Conservation (phyloP, 2,797 vertebrate genomes). For the Argyrosomus regius region DNA sequence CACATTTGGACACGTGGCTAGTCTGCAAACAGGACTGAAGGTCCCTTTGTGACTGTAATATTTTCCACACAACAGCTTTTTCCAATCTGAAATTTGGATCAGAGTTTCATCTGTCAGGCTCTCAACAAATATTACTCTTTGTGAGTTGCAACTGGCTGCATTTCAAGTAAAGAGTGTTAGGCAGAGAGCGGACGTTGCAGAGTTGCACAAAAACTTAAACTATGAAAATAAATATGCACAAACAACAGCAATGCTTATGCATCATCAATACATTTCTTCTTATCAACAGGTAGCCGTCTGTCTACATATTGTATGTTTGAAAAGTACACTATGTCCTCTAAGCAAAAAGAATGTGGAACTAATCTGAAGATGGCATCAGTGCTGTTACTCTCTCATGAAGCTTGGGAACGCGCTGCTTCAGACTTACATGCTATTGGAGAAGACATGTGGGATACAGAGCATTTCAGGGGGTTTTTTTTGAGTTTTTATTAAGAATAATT, state of each 20-base stretch:
- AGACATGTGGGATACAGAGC: not conserved
- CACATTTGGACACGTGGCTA: not conserved
- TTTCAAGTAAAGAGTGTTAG: not conserved
- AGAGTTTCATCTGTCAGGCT: not conserved
- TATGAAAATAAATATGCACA: not conserved
- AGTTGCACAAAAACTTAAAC: not conserved
- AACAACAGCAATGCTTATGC: not conserved
- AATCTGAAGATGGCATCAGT: constrained; percentile 41
- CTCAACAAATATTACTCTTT: constrained; percentile 9
- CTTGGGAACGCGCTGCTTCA: not conserved
- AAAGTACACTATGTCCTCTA: constrained; percentile 50
- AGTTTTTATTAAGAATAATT: not conserved
- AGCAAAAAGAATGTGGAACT: constrained; percentile 43
- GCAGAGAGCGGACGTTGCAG: not conserved
- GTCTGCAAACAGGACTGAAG: not conserved
- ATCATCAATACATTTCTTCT: not conserved
- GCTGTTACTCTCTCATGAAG: not conserved
- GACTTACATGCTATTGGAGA: not conserved
- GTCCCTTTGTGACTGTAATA: not conserved
- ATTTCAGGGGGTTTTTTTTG: not conserved
- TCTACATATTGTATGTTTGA: constrained; percentile 5
- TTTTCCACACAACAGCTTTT: constrained; percentile 41
- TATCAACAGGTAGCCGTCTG: not conserved
- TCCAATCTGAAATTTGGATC: constrained; percentile 45
- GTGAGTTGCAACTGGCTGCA: constrained; percentile 7